Evolutionary conservation across 1,140 invertebrate genomes (phyloP), one percentile per base, ranked within the genome.

Genomic region (Thaumetopoea pityocampa): DNA sequence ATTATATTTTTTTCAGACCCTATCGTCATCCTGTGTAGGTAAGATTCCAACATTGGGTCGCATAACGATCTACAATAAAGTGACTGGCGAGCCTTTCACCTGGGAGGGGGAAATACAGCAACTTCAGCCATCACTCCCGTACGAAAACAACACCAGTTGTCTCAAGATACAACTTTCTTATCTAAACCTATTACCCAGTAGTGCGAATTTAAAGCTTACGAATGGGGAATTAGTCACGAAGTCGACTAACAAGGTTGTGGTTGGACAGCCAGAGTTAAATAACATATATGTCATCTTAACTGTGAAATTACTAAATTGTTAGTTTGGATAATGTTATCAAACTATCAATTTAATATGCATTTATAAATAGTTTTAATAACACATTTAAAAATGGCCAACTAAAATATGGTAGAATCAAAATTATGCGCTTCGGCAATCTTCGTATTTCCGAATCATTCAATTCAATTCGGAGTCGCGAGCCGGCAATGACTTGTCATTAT

Each of bases 61-160:
- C 2, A 63, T 81, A 17, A 81, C 72, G 1, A 38, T 67, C 2
- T 79, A 65, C 45, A 81, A 81, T 52, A 72, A 58, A 28, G 29
- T 69, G 0, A 63, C 74, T 0, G 70, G 72, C 0, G 68, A 79
- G 37, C 77, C 77, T 0, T 63, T 53, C 26, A 42, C 49, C 0
- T 81, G 73, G 73, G 22, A 49, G 1, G 77, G 77, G 1, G 33
- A 48, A n/a, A 62, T 81, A 14, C 44, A 53, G 5, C 30, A 55
- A 1, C 7, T 70, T 3, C 38, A 58, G 1, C 28, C 43, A 2
- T 43, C 60, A 12, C 32, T 60, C 9, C 51, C 60, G 0, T 57
- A 44, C 26, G 35, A 53, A n/a, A 56, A 56, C n/a, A 27, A 48
- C 1, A 11, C 34, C 0, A 23, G 32, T 1, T 44, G 67, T 10